Evolutionary conservation across 2,797 vertebrate species (phyloP).

Genomic region (Pristis pectinata): DNA sequence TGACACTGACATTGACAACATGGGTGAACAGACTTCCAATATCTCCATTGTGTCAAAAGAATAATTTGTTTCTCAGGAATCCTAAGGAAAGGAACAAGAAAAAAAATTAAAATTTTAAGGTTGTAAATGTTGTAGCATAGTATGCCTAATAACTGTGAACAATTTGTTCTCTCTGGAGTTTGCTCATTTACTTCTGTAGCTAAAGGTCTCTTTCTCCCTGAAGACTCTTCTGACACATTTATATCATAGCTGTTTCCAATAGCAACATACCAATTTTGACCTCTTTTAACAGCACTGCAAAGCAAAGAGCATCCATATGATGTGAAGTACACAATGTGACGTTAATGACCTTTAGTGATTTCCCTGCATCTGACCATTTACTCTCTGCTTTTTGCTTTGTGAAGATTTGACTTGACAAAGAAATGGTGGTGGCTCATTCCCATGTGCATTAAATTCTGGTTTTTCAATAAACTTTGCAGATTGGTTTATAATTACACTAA

Average conservation of each 20-base stretch:
- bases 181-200: background rate
- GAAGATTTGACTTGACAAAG: background rate
- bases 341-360: background rate
- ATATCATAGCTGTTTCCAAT: background rate
- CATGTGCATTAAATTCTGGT: background rate
- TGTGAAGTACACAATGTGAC: background rate
- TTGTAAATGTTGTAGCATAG: background rate
- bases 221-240: background rate
- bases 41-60: background rate
- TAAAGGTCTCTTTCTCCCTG: background rate
- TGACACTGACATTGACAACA: background rate
- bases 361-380: background rate
- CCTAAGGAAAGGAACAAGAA: background rate
- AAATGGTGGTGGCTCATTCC: background rate
- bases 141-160: background rate
- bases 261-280: background rate
- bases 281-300: background rate
- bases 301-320: background rate
- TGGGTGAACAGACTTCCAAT: background rate
- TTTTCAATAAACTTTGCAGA: background rate
- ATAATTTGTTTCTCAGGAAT: background rate
- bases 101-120: background rate
- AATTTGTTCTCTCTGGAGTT: background rate
- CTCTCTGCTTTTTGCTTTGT: background rate
- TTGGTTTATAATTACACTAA: background rate